These are phyloP conservation scores for Zapus hudsonius DNA, from an alignment of 2,113 vertebrate species.

Conservation along the genomic window DNA sequence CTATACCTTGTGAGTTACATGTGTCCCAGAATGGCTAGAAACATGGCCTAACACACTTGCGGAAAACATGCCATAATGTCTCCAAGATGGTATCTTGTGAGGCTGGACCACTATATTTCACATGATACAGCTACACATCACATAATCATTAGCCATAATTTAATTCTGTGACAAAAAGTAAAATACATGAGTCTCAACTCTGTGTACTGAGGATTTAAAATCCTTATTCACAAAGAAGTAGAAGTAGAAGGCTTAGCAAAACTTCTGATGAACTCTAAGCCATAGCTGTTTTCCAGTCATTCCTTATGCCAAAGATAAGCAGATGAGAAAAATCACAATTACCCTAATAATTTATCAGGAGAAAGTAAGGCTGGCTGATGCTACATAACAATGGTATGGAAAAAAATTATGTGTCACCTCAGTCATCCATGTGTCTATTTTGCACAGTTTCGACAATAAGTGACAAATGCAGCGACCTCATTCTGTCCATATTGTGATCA, in stretches of 20 bases:
- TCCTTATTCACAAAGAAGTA: constrained; percentile 1
- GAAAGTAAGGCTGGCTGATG: background rate
- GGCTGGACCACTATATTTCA: background rate
- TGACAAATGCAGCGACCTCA: background rate
- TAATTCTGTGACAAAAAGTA: background rate
- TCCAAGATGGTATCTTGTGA: background rate
- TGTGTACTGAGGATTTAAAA: constrained; percentile 20
- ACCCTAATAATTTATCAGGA: background rate
- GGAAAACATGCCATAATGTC: too few relatives aligned
- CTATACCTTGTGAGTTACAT: too few relatives aligned
- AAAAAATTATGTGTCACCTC: background rate
- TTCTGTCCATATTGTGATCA: background rate
- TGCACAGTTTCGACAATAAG: background rate
- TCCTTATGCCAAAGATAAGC: background rate
- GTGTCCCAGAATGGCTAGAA: too few relatives aligned
- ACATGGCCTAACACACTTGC: too few relatives aligned
- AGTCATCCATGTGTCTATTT: background rate
- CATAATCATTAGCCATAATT: background rate
- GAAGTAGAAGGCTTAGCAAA: constrained; percentile 24
- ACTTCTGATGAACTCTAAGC: constrained; percentile 27
- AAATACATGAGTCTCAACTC: background rate
- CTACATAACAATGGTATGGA: background rate
- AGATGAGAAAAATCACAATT: background rate
- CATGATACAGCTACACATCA: background rate
- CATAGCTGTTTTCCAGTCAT: background rate